phyloP scores from a whole-genome alignment of 2,888 invertebrate species.

The Agrenia bidenticulata region DNA sequence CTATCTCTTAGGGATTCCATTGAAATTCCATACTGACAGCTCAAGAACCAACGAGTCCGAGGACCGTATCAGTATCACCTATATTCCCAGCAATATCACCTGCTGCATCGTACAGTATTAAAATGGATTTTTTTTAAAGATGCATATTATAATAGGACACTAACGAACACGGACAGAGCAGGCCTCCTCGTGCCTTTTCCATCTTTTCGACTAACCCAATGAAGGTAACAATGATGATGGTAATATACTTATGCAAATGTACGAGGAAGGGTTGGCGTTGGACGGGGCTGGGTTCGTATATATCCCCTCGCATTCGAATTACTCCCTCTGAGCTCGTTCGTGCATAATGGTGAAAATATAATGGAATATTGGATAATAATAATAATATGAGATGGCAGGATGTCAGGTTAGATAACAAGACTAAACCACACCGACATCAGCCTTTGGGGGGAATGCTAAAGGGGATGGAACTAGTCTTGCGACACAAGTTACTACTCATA shows the following conservation, averaged over 20 bases:
- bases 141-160: conserved; percentile 9
- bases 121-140: neutral
- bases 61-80: no score
- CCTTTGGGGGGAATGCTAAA: neutral
- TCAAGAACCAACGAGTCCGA: no score
- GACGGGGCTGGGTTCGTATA: neutral
- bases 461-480: neutral
- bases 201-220: neutral
- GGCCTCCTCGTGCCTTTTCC: neutral
- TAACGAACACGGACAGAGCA: conserved; percentile 5
- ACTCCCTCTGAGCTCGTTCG: neutral
- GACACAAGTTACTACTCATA: no score
- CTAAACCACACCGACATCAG: conserved; percentile 19
- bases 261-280: neutral
- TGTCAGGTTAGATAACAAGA: conserved; percentile 49
- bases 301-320: no score
- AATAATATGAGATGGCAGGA: conserved; percentile 49
- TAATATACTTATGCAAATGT: conserved; percentile 17
- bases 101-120: neutral
- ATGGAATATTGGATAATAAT: conserved; percentile 30
- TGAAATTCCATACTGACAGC: no score
- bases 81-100: conserved; percentile 3
- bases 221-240: neutral
- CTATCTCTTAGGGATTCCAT: no score
- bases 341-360: conserved; percentile 15